Base-by-base conservation (phyloP, 2,113 vertebrate genomes). In the Zosterops lateralis region DNA sequence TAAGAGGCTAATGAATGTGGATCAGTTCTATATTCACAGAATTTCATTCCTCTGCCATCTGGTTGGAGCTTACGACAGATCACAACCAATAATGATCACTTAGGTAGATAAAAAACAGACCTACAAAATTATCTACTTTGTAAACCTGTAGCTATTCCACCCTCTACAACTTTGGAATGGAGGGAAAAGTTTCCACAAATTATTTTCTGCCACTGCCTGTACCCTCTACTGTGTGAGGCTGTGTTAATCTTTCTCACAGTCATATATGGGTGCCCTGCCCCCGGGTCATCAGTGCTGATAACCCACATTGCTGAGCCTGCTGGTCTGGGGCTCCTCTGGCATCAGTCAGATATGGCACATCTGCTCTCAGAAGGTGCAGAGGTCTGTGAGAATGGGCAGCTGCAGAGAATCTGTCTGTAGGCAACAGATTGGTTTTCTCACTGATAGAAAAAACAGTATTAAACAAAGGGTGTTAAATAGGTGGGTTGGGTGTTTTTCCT, bases 271-370 rank as follows among this genome's bases (percentile, higher is more conserved):
- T 25, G 10, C 13, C 36, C n/a, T 50, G 31, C 7, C 4, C 47
- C 9, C 0, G 0, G 32, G 54, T 2, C 9, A 6, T 17, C 47
- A 36, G 17, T 7, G 8, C 51, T 54, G 56, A 21, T 21, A 76
- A 3, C 19, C 34, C 14, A 11, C 19, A 7, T 3, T 14, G 40
- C 68, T n/a, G 32, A n/a, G 19, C 56, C 3, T 21, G 15, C 75
- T 34, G 17, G 7, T 13, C 18, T 29, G 11, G 11, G 75, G 34
- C 11, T 64, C 19, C 51, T 48, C 36, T 67, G 29, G 36, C 68
- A 5, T 1, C 3, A 18, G 34, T 17, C 72, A 62, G 56, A 24
- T 36, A 9, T 0, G 78, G 28, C 36, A 34, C 16, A 50, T 47
- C 40, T 72, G 38, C 25, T 60, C 21, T 29, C 11, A 36, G 53